Conservation (phyloP, 1,140 invertebrate genomes). For the Thrips palmi region DNA sequence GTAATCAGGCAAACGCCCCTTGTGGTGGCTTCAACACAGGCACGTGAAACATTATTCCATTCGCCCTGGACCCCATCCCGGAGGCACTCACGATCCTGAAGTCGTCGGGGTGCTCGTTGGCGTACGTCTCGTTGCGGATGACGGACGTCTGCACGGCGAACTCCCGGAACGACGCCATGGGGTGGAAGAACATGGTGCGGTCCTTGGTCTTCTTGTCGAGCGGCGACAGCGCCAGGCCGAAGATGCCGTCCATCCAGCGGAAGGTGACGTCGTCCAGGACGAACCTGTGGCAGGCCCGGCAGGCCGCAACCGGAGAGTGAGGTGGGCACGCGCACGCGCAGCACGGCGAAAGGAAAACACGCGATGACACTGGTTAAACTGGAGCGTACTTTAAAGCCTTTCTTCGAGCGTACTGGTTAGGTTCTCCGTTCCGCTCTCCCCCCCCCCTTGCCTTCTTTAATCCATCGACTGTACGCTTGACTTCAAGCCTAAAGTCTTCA, state of each 20-base stretch:
- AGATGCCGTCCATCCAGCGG: constrained; percentile 65
- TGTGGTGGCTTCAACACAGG: background rate
- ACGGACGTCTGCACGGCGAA: constrained; percentile 47
- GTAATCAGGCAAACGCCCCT: background rate
- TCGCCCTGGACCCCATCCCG: constrained; percentile 9
- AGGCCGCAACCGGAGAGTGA: too few species aligned
- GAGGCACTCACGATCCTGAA: constrained; percentile 37
- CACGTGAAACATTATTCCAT: too few species aligned
- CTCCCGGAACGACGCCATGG: constrained; percentile 57
- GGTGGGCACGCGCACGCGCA: too few species aligned
- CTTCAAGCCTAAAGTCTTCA: too few species aligned
- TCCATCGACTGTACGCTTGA: too few species aligned
- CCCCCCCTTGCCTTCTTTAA: too few species aligned
- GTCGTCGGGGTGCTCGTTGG: constrained; percentile 29
- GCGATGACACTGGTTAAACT: too few species aligned
- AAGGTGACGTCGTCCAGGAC: constrained; percentile 51
- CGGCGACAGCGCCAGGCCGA: constrained; percentile 50
- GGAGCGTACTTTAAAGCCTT: too few species aligned
- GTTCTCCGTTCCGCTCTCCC: too few species aligned
- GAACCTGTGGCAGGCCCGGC: constrained; percentile 19
- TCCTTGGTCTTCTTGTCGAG: constrained; percentile 27
- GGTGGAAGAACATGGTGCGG: constrained; percentile 50
- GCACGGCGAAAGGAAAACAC: too few species aligned
- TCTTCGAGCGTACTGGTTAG: too few species aligned
- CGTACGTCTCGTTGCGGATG: constrained; percentile 33